Conservation (phyloP, 2,888 invertebrate species). For the Flexamia atlantica region DNA sequence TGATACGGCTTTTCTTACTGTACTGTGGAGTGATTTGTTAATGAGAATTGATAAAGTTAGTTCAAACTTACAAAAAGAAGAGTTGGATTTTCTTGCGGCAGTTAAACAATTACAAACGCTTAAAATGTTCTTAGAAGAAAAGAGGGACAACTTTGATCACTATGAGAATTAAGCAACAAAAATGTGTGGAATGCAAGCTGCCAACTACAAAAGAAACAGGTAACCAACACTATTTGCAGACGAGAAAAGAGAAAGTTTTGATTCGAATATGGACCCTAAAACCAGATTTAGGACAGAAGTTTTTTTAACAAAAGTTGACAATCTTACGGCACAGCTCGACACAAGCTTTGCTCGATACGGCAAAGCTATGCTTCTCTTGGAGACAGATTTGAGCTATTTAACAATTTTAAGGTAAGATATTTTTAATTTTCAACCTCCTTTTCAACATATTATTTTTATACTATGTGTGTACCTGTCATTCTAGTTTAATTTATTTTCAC, state of each 20-base stretch:
- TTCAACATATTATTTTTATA: background rate
- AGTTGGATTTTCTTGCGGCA: constrained; percentile 30
- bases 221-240: constrained; percentile 34
- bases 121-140: constrained; percentile 33
- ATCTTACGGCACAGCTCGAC: background rate
- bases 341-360: background rate
- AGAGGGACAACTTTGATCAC: constrained; percentile 29
- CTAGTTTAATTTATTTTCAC: background rate
- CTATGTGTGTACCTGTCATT: background rate
- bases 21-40: constrained; percentile 43
- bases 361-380: constrained; percentile 17
- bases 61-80: constrained; percentile 40
- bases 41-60: constrained; percentile 44
- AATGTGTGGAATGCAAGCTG: background rate
- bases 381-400: constrained; percentile 27
- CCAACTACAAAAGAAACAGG: constrained; percentile 18
- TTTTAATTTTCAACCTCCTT: background rate
- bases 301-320: constrained; percentile 11
- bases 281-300: constrained; percentile 12
- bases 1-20: constrained; percentile 34
- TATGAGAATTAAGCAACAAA: constrained; percentile 5
- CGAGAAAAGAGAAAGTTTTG: constrained; percentile 22
- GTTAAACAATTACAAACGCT: constrained; percentile 23
- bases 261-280: background rate
- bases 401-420: constrained; percentile 22